Percentiles rank a stretch among this genome's conserved stretches.
These are phyloP conservation scores for Eilema depressum DNA, from an alignment of 2,888 invertebrate species.

Conservation along the genomic window DNA sequence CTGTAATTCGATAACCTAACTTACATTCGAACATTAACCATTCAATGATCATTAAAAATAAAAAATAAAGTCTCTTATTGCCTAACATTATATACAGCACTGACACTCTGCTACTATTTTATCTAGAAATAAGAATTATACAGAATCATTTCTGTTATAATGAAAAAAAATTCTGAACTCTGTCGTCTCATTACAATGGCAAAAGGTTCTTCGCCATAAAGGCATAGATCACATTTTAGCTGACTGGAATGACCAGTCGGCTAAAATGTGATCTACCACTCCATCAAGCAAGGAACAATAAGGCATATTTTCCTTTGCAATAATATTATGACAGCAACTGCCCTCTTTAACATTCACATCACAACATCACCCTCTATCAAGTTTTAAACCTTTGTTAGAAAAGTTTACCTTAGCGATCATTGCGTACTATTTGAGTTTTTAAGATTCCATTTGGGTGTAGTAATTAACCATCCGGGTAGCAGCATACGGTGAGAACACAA, in stretches of 20 bases:
- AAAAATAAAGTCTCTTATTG: background rate
- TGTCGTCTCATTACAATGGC: background rate
- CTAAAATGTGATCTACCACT: no score
- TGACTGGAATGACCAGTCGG: no score
- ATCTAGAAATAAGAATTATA: background rate
- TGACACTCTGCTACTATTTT: background rate
- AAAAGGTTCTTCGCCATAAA: background rate
- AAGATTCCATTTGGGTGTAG: no score
- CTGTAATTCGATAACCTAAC: conserved; percentile 10
- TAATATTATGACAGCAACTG: no score
- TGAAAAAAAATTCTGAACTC: background rate
- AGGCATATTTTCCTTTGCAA: no score
- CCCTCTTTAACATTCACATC: no score
- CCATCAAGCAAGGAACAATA: background rate
- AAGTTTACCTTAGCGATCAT: no score
- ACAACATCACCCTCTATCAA: no score
- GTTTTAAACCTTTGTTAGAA: no score
- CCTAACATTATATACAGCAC: conserved; percentile 34
- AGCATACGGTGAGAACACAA: no score
- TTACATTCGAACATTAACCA: conserved; percentile 20
- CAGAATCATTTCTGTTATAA: background rate
- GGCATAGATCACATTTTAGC: background rate
- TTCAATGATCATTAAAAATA: conserved; percentile 23
- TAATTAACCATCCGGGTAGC: no score
- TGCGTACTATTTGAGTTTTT: no score